Evolutionary conservation across 2,888 invertebrate genomes (phyloP), one percentile per base, ranked within the genome.

Genomic region (Drosophila nr. perissopoda): DNA sequence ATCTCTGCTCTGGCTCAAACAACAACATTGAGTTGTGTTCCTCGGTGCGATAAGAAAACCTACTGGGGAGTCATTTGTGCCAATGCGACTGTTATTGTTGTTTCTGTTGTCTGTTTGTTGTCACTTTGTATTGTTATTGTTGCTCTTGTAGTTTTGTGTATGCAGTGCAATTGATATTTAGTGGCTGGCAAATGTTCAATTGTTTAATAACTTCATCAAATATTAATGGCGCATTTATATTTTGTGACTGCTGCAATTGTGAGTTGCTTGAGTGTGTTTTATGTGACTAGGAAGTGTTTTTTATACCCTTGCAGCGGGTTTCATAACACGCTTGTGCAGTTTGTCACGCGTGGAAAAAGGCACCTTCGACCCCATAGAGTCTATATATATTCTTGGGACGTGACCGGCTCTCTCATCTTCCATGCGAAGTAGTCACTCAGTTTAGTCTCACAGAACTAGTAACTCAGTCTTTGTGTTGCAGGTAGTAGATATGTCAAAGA

Each of bases 21-120:
- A 60, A 72, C 59, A 66, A 63, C 56, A 75, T 81, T 71, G 64
- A 78, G 74, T 72, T 76, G 69, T 73, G 65, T 74, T 78, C 52
- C 59, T 57, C 53, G 18, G 33, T 63, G 75, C 80, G 83, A 84
- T 88, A 84, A 84, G 85, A 38, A 79, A 76, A 64, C 73, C 78
- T 78, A 69, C 83, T 78, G 81, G 75, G 86, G 72, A 88, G 73
- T 80, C 88, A 88, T 80, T 88, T 80, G 76, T 66, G 63, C 63
- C 45, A 66, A 45, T 8, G 45, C 45, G 45, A 45, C 45, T 45
- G 25, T 45, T 45, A 25, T 45, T 45, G 45, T 45, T 45, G 21
- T 45, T 45, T 7, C 21, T 45, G 21, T 7, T 40, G 13, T 34
- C 42, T 31, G 45, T 31, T 29, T 34, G 34, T 53, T 34, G 36